Evolutionary conservation across 64 coral and sea anemone genomes (phyloP), one percentile per base, ranked within the genome.

Genomic region (Stichodactyla helianthus): DNA sequence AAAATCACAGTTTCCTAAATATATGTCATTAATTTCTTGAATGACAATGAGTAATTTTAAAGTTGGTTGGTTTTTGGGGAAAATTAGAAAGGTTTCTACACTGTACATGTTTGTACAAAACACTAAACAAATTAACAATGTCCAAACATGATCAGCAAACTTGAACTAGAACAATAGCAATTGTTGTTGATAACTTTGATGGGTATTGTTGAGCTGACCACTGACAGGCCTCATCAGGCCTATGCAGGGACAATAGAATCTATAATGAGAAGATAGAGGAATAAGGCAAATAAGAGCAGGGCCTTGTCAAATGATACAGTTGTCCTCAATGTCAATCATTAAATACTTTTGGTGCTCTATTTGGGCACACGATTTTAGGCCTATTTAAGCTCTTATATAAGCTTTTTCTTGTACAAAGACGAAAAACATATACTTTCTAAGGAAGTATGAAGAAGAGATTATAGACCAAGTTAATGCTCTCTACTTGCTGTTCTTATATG

Each of bases 201-300:
- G 12, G 22, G 22, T 81, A 81, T 52, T 81, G 78, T 54, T 54
- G 51, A 54, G 19, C 51, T 5, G 78, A 54, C 78, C 78, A 52
- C 18, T 51, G 50, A 53, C 78, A 81, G 2, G 78, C 78, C 51
- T 81, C 6, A 50, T 81, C 78, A 81, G n/a, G 68, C 27, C 25
- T 52, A 44, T 81, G 17, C 15, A 8, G 53, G 78, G 53, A 81
- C 78, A 81, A 81, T 81, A 81, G 78, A 81, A 81, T 81, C 20
- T 28, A 6, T 81, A 20, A 81, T 54, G 7, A 81, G 77, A 79
- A 14, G 78, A 10, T 74, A 11, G 9, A 14, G 22, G 10, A 74
- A 74, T 31, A 27, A 58, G 68, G 27, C 68, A 74, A 74, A 74
- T 11, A 74, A 27, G 68, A 27, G 25, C 68, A 74, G 12, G 10